Evolutionary conservation across 2,888 invertebrate genomes (phyloP), one percentile per base, ranked within the genome.

Genomic region (Galerucella calmariensis): DNA sequence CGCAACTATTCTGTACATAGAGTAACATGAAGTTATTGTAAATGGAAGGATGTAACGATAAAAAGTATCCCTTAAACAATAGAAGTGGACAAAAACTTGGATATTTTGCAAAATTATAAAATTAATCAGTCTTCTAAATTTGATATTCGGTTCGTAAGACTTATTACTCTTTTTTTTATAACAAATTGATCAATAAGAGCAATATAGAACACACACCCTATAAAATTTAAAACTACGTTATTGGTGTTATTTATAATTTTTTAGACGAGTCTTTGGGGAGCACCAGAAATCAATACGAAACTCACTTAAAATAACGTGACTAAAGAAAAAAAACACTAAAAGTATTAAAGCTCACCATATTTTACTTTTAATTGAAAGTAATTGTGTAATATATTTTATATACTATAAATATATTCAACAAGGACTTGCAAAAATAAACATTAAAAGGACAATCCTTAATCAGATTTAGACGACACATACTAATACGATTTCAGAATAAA

Each of bases 401-500:
- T 48, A 48, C 48, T 48, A 48, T 48, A 14, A 41, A 67, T 20
- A 35, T 53, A 53, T 41, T 51, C 27, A 63, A 41, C 20, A 24
- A 41, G 35, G 35, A 41, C 24, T 62, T 62, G 20, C 48, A 69
- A 46, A 62, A 69, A 62, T 35, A 63, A 63, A 63, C 63, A 63
- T 48, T 62, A 16, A 14, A 14, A 59, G 68, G 68, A 69, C 51
- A 69, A 69, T 51, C 27, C 24, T 61, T 69, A 59, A 24, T 69
- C 53, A 59, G 46, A 69, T 69, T 59, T 69, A 69, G 41, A 67
- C 44, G 67, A 67, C 67, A 67, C 67, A 67, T 67, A 66, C 66
- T 66, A 66, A 66, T 67, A 67, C 41, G 56, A 41, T 56, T 61
- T 56, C 53, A 67, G 58, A 67, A 67, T 53, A 68, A 68, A 68